Evolutionary conservation across 2,797 vertebrate species (phyloP).

Genomic region (Sardinella longiceps): DNA sequence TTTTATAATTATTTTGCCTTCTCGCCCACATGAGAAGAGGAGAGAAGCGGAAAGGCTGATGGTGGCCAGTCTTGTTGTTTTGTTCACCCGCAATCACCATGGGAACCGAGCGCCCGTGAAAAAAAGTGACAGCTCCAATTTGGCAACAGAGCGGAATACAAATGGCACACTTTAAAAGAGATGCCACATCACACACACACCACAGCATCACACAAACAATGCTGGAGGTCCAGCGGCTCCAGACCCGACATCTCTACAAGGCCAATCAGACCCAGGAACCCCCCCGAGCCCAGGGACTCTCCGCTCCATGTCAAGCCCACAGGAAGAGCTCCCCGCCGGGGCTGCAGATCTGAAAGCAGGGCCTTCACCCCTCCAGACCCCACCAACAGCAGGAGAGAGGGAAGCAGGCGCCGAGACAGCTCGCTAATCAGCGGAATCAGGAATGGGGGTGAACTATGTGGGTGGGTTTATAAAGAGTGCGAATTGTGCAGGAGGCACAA

Average conservation of each 20-base stretch:
- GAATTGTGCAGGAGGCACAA: neutral
- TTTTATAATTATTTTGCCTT: neutral
- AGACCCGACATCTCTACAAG: slow-evolving; percentile 36
- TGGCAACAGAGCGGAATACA: slow-evolving; percentile 42
- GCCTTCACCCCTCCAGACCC: slow-evolving; percentile 41
- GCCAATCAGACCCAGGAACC: slow-evolving; percentile 37
- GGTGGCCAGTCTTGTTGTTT: slow-evolving; percentile 39
- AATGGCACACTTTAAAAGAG: slow-evolving; percentile 45
- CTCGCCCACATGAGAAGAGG: neutral
- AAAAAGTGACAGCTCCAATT: slow-evolving; percentile 37
- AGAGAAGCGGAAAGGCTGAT: slow-evolving; percentile 21
- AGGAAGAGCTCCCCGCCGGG: slow-evolving; percentile 39
- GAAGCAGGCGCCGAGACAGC: neutral
- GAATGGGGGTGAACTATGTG: slow-evolving; percentile 5
- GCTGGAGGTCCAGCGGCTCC: slow-evolving; percentile 28
- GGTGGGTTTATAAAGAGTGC: neutral
- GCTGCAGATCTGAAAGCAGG: slow-evolving; percentile 38
- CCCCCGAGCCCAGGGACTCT: slow-evolving; percentile 35
- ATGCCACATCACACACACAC: slow-evolving; percentile 16
- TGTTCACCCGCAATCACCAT: neutral
- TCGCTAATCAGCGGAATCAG: slow-evolving; percentile 12
- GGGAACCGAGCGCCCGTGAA: slow-evolving; percentile 24
- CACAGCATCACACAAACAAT: slow-evolving; percentile 21
- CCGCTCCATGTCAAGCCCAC: slow-evolving; percentile 37
- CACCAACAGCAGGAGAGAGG: slow-evolving; percentile 14